Base-by-base conservation (phyloP, 2,888 invertebrate species). In the Mechanitis messenoides region DNA sequence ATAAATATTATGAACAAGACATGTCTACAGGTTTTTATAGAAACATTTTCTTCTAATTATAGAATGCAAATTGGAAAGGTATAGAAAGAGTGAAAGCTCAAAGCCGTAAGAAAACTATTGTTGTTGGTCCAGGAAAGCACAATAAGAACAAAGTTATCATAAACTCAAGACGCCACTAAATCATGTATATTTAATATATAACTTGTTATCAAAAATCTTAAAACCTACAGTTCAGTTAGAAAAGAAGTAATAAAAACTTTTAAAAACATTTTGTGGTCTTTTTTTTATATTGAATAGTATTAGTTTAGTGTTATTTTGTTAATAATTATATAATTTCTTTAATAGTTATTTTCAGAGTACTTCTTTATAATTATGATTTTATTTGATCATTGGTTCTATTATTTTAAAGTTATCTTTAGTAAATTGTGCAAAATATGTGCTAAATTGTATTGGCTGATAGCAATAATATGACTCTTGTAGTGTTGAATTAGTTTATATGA, bases 71-170 rank as follows among this genome's bases (percentile, higher is more conserved):
- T 50, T 50, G 28, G 33, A 35, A 20, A 7, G 33, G 20, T 20
- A 55, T 59, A 33, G 33, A 46, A 55, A 28, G 46, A 31, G 11
- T 59, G 38, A 31, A 47, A 9, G 47, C 38, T 3, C 38, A 55
- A 38, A 47, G 46, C 9, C 38, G 46, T 20, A 55, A 33, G 12
- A 58, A 65, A 20, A 38, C 28, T 42, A 2, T 47, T 2, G n/a
- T 42, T 3, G 28, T 55, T 42, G 59, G 59, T 3, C 28, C 38
- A 11, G 55, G 59, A 3, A 12, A 7, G 3, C 12, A 47, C 31
- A 55, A 55, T 12, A 31, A 31, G 38, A 59, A 59, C 11, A 50
- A 31, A 50, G 11, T 50, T 31, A 31, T 7, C 31, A 50, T 50
- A 50, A 50, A 50, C 31, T 31, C 31, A 50, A 50, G 50, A 50